A percentile compares a stretch with the other conserved stretches of the same genome.
These are phyloP conservation scores for Hylomyscus alleni DNA, from an alignment of 2,797 vertebrate species.

Conservation along the genomic window DNA sequence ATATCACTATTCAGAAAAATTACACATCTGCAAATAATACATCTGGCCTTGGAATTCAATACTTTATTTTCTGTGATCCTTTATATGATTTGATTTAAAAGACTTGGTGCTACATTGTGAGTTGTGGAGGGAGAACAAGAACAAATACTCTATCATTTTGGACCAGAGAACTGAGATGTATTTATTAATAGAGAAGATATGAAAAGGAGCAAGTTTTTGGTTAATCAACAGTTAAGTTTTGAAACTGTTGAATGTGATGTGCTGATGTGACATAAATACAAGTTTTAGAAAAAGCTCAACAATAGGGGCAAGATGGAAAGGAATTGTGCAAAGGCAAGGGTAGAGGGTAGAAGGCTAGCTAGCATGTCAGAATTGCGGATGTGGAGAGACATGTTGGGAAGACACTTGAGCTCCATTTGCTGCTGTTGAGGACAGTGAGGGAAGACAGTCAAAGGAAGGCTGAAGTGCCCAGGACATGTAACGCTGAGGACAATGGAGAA, in stretches of 20 bases:
- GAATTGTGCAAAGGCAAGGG: background rate
- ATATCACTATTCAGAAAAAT: background rate
- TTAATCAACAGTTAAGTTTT: slow-evolving; percentile 11
- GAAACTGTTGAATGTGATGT: slow-evolving; percentile 9
- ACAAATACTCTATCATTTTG: background rate
- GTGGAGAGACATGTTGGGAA: background rate
- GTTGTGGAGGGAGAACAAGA: background rate
- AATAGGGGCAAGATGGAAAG: background rate
- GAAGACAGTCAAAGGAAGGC: background rate
- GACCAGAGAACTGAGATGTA: background rate
- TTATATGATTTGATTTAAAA: background rate
- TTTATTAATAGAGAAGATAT: slow-evolving; percentile 19
- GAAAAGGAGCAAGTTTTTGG: background rate
- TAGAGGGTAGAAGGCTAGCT: background rate
- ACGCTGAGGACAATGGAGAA: background rate
- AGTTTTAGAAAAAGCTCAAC: background rate
- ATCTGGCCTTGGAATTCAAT: background rate
- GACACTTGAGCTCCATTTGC: slow-evolving; percentile 15
- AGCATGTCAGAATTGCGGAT: background rate
- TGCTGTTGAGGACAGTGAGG: background rate
- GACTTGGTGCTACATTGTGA: background rate
- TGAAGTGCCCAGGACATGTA: background rate
- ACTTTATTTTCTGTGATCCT: background rate
- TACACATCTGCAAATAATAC: background rate
- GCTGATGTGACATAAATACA: background rate